A percentile compares a stretch with the other conserved stretches of the same genome.
These are phyloP conservation scores for Ectemnius lituratus DNA, from an alignment of 2,888 invertebrate species.

Conservation along the genomic window DNA sequence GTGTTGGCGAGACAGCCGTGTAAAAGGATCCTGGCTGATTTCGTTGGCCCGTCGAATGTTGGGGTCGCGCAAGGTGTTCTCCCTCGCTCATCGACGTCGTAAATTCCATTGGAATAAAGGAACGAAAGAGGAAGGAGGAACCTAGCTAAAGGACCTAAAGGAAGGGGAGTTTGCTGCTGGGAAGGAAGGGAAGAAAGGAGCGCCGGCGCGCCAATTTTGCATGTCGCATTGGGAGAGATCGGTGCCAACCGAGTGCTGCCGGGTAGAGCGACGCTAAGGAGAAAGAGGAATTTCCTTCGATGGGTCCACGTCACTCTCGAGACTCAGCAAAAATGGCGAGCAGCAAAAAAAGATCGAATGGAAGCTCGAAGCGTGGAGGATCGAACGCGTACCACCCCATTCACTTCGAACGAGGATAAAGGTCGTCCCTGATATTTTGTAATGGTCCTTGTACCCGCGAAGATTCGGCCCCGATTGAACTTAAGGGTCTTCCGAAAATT, in stretches of 20 bases:
- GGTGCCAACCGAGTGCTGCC: background rate
- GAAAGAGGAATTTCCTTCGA: too few relatives aligned
- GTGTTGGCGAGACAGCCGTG: background rate
- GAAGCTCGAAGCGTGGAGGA: too few relatives aligned
- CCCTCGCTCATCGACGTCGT: slow-evolving; percentile 18
- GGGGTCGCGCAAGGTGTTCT: slow-evolving; percentile 14
- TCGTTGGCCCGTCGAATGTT: slow-evolving; percentile 11
- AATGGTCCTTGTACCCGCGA: too few relatives aligned
- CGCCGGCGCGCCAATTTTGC: slow-evolving; percentile 2
- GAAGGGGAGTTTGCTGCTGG: background rate
- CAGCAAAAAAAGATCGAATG: too few relatives aligned
- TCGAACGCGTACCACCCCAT: too few relatives aligned
- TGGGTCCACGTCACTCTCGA: too few relatives aligned
- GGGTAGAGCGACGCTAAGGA: too few relatives aligned
- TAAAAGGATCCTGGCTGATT: background rate
- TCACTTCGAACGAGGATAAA: too few relatives aligned
- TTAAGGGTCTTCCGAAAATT: too few relatives aligned
- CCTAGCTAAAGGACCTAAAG: background rate
- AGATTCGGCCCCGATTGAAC: too few relatives aligned
- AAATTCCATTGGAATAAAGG: slow-evolving; percentile 9
- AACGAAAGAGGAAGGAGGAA: background rate
- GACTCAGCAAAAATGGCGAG: too few relatives aligned
- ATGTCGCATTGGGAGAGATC: slow-evolving; percentile 1
- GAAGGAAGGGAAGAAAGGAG: slow-evolving; percentile 3
- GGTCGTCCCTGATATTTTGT: too few relatives aligned